A percentile compares a stretch with the other conserved stretches of the same genome.
phyloP scores from a whole-genome alignment of 2,113 vertebrate genomes.

The Philantomba maxwellii region DNA sequence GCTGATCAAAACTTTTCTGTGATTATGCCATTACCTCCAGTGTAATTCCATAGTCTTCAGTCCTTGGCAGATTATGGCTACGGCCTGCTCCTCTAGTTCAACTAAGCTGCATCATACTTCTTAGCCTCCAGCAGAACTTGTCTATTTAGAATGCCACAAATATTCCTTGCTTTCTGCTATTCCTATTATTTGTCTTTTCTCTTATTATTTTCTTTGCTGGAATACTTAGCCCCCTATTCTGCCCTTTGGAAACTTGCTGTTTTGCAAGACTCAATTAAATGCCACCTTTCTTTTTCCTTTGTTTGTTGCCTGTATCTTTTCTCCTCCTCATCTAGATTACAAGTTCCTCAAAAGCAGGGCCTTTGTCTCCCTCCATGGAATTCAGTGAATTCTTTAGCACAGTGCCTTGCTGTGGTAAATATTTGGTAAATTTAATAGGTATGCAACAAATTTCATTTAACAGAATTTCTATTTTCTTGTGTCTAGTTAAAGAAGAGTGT shows the following conservation, averaged over 20 bases:
- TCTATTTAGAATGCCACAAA: neutral
- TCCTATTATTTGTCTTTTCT: neutral
- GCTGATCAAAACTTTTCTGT: neutral
- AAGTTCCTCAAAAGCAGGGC: neutral
- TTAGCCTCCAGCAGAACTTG: neutral
- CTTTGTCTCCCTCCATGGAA: neutral
- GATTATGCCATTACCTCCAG: neutral
- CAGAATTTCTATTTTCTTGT: constrained; percentile 32
- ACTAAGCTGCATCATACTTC: neutral
- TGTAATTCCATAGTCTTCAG: neutral
- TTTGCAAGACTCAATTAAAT: neutral
- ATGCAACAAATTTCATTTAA: neutral
- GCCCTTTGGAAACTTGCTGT: neutral
- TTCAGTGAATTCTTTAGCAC: neutral
- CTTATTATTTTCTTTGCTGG: neutral
- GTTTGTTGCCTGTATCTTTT: neutral
- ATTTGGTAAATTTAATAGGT: constrained; percentile 18
- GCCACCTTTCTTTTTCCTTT: neutral
- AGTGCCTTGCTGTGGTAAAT: neutral
- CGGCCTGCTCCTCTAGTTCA: neutral
- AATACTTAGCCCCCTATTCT: neutral
- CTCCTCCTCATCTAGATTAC: neutral
- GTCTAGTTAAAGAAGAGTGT: constrained; percentile 82
- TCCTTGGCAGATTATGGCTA: neutral
- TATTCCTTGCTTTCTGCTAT: neutral